Evolutionary conservation across 2,888 invertebrate genomes (phyloP).

Genomic region (Micropterix aruncella): DNA sequence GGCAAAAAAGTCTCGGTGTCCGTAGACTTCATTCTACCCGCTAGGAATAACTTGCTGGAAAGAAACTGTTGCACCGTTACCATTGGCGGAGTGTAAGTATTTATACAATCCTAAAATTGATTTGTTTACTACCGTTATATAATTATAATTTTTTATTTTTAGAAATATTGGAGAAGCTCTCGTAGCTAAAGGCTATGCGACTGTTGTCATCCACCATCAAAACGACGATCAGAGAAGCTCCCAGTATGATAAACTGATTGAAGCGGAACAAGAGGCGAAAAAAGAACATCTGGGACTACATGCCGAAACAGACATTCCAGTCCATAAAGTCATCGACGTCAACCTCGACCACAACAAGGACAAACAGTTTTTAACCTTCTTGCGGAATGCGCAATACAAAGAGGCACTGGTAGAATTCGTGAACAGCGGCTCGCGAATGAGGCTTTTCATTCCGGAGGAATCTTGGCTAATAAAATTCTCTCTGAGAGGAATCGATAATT

Average conservation of each 20-base stretch:
- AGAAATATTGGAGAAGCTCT: constrained; percentile 91
- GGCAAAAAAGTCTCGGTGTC: constrained; percentile 88
- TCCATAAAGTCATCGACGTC: constrained; percentile 71
- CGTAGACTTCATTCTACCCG: constrained; percentile 94
- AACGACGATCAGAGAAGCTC: constrained; percentile 94
- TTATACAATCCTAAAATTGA: constrained; percentile 1
- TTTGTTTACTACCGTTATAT: constrained; percentile 10
- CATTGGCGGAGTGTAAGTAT: constrained; percentile 58
- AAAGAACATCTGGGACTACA: constrained; percentile 71
- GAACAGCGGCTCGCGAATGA: constrained; percentile 86
- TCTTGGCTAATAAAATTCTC: constrained; percentile 92
- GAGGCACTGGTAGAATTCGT: constrained; percentile 96
- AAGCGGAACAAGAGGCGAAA: constrained; percentile 86
- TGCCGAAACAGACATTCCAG: constrained; percentile 75
- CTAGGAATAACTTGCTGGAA: constrained; percentile 86
- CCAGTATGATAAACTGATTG: constrained; percentile 81
- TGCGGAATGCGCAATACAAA: constrained; percentile 79
- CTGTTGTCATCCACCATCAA: constrained; percentile 84
- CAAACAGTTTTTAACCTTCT: constrained; percentile 85
- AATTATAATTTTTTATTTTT: constrained; percentile 11
- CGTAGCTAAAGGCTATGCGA: constrained; percentile 83
- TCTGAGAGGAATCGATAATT: constrained; percentile 50
- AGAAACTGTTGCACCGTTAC: constrained; percentile 90
- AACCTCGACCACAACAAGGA: constrained; percentile 68
- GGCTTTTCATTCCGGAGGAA: constrained; percentile 85